phyloP scores from a whole-genome alignment of 2,888 invertebrate genomes.

The Tridacna gigas region DNA sequence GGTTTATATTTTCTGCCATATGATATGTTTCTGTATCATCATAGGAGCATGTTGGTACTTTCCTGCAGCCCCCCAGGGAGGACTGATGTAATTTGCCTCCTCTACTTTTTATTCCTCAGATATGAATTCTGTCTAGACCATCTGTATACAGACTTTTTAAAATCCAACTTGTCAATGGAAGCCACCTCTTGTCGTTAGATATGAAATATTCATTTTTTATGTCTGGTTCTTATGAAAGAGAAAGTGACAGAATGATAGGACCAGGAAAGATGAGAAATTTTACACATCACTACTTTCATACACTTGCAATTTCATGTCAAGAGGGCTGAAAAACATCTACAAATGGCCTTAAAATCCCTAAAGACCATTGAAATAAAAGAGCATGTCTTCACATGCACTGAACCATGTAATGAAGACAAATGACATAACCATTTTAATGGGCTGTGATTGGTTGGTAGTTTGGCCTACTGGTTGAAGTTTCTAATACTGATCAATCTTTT shows the following conservation, averaged over 20 bases:
- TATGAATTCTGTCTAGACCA: neutral
- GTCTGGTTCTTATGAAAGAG: neutral
- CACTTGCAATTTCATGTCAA: slow-evolving; percentile 11
- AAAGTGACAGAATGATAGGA: slow-evolving; percentile 8
- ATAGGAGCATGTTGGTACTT: too few relatives aligned
- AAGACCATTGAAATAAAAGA: neutral
- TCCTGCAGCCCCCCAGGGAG: neutral
- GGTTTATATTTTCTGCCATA: too few relatives aligned
- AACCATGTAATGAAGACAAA: slow-evolving; percentile 25
- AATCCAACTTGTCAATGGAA: neutral
- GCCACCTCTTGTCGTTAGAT: neutral
- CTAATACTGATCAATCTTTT: slow-evolving; percentile 14
- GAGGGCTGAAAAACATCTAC: neutral
- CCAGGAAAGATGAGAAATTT: slow-evolving; percentile 8
- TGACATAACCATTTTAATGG: slow-evolving; percentile 19
- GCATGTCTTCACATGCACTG: slow-evolving; percentile 2
- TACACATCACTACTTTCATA: neutral
- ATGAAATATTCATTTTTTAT: slow-evolving; percentile 14
- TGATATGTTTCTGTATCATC: too few relatives aligned
- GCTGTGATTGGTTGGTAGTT: slow-evolving; percentile 20
- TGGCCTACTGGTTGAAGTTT: neutral
- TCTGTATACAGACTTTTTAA: neutral
- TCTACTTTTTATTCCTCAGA: too few relatives aligned
- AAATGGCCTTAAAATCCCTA: slow-evolving; percentile 19
- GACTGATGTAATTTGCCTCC: too few relatives aligned